Conservation (phyloP, 2,113 vertebrate genomes). For the Channa argus region DNA sequence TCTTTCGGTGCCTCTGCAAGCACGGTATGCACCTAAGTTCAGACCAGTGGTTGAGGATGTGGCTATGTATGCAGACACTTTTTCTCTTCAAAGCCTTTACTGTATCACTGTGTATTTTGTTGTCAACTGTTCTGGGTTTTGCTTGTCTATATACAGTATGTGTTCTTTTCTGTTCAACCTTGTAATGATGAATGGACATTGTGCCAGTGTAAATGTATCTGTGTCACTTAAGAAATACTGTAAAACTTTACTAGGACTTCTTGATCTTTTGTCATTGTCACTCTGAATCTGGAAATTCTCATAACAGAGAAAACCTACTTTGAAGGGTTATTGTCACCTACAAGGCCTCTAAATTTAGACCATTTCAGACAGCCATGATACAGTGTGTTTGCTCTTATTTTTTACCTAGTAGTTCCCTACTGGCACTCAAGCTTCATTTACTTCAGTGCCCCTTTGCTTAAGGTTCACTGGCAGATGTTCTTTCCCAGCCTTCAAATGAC, state of each 20-base stretch:
- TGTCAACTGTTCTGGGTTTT: constrained; percentile 13
- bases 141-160: background rate
- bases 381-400: constrained; percentile 17
- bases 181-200: background rate
- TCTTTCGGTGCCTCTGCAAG: constrained; percentile 41
- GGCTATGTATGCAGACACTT: constrained; percentile 21
- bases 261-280: constrained; percentile 28
- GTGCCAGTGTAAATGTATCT: constrained; percentile 40
- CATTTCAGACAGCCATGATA: constrained; percentile 14
- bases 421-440: constrained; percentile 17
- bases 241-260: constrained; percentile 8
- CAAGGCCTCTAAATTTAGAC: constrained; percentile 33
- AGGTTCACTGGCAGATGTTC: constrained; percentile 16
- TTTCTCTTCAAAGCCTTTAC: constrained; percentile 39
- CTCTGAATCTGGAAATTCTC: constrained; percentile 21
- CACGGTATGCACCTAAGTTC: constrained; percentile 46
- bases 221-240: background rate
- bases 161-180: constrained; percentile 14
- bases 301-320: constrained; percentile 51
- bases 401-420: constrained; percentile 2
- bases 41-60: constrained; percentile 17
- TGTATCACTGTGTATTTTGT: constrained; percentile 30
- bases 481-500: background rate
- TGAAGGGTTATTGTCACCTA: constrained; percentile 22
- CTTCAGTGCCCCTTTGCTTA: constrained; percentile 23